Evolutionary conservation across 2,888 invertebrate genomes (phyloP).

Genomic region (Chromoteleia sp.): DNA sequence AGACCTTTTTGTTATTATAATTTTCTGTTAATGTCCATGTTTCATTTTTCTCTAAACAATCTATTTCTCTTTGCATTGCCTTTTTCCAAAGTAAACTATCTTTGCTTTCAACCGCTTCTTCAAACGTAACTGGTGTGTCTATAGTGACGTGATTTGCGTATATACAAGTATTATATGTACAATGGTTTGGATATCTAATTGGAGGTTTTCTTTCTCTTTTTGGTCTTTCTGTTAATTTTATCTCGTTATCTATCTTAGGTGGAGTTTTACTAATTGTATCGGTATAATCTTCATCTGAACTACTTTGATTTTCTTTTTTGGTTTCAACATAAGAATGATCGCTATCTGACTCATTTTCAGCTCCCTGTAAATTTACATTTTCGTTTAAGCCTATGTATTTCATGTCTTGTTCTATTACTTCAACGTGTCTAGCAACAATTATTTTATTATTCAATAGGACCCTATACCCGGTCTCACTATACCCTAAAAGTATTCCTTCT

Average conservation of each 20-base stretch:
- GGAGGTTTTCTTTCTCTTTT: no score
- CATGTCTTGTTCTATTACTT: background rate
- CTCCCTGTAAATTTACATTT: background rate
- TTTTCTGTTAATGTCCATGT: conserved; percentile 33
- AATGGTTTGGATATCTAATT: no score
- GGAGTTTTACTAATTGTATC: background rate
- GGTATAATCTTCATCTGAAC: background rate
- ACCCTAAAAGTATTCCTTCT: conserved; percentile 65
- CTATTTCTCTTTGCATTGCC: conserved; percentile 45
- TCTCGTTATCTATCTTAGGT: no score
- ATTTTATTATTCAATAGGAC: conserved; percentile 48
- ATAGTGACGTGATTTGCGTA: no score
- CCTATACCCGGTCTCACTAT: conserved; percentile 65
- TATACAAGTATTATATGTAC: no score
- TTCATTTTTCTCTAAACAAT: conserved; percentile 46
- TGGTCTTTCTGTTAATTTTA: no score
- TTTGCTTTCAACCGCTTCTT: conserved; percentile 36
- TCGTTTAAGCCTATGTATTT: background rate
- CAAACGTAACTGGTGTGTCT: no score
- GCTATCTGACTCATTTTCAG: background rate
- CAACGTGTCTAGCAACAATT: conserved; percentile 5
- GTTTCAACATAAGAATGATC: background rate
- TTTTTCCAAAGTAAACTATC: conserved; percentile 33
- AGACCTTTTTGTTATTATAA: conserved; percentile 9
- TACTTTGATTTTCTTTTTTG: background rate